phyloP scores from a whole-genome alignment of 2,113 vertebrate species.

The Pterocles orientalis region DNA sequence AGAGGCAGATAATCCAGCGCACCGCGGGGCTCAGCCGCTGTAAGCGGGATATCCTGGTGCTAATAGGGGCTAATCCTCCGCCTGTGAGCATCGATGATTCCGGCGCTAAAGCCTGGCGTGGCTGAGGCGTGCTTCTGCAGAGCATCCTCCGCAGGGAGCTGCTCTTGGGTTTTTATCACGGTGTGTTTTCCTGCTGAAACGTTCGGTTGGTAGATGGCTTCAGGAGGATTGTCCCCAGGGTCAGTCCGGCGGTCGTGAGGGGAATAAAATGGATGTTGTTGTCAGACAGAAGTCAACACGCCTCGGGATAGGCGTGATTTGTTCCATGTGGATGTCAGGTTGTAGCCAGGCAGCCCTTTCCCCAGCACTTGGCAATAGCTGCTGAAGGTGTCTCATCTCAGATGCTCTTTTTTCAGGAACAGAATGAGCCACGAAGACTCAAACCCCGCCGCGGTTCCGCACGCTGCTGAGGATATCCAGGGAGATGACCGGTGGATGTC shows the following conservation, averaged over 20 bases:
- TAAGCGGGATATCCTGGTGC: not conserved
- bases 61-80: not conserved
- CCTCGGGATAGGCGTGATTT: fast-evolving
- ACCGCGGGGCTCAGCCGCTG: not conserved
- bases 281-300: not conserved
- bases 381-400: fast-evolving
- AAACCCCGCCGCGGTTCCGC: conserved; percentile 89
- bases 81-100: too few species aligned
- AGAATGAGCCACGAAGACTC: conserved; percentile 89
- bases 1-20: not conserved
- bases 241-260: fast-evolving
- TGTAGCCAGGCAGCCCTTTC: not conserved
- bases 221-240: not conserved
- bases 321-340: not conserved
- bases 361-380: not conserved
- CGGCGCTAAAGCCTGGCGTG: not conserved
- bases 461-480: conserved; percentile 86
- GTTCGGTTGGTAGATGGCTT: fast-evolving
- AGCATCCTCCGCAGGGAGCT: not conserved
- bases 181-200: fast-evolving
- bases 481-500: conserved; percentile 96
- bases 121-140: not conserved
- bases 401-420: conserved; percentile 44
- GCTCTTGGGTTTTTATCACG: fast-evolving
- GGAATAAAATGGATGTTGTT: fast-evolving